These are phyloP conservation scores for Ichneumon xanthorius DNA, from an alignment of 2,888 invertebrate genomes.

Conservation along the genomic window DNA sequence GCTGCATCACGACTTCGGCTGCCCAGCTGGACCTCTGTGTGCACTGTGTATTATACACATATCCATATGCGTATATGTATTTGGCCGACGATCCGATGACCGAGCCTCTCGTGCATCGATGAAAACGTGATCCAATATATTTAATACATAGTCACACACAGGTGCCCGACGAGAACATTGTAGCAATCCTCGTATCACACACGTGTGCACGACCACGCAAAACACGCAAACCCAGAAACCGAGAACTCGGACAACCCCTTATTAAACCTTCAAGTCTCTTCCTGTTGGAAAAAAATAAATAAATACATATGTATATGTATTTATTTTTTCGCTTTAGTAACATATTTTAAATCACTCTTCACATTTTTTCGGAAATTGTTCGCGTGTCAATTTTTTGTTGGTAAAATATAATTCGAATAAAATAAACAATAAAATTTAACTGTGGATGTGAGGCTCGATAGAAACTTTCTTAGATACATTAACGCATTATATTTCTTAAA, in stretches of 20 bases:
- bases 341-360: background rate
- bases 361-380: background rate
- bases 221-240: background rate
- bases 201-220: slow-evolving; percentile 7
- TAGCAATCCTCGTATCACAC: slow-evolving; percentile 34
- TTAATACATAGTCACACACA: slow-evolving; percentile 4
- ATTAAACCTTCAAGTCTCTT: background rate
- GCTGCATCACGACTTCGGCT: slow-evolving; percentile 10
- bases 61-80: background rate
- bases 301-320: background rate
- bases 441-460: background rate
- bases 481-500: no score
- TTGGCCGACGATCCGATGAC: slow-evolving; percentile 11
- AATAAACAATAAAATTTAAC: background rate
- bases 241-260: background rate
- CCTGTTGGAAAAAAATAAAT: background rate
- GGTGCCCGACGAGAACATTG: slow-evolving; percentile 17
- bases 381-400: background rate
- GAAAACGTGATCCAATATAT: slow-evolving; percentile 55
- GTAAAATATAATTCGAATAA: background rate
- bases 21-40: slow-evolving; percentile 41
- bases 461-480: no score
- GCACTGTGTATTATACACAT: background rate
- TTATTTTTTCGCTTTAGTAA: background rate
- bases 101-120: slow-evolving; percentile 26